Base-by-base conservation (phyloP, 2,113 vertebrate genomes). In the Mobula birostris region DNA sequence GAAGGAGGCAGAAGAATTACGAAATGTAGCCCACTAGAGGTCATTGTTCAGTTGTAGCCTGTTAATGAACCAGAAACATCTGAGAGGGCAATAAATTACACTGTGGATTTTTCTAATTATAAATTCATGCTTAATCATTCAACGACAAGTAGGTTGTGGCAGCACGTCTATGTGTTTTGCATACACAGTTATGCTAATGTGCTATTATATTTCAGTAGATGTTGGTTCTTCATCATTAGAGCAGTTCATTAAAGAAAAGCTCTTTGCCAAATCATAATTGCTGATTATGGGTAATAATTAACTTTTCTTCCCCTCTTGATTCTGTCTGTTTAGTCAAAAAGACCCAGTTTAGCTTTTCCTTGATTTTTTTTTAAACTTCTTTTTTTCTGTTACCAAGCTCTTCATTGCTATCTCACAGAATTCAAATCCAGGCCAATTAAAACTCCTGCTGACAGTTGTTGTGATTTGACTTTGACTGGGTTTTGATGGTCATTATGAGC, bases 101-200 rank as follows among this genome's bases (percentile, higher is more conserved):
- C 95, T 96, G 96, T 97, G 96, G 96, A 96, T 97, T 97, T 97
- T 96, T 97, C 97, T 98, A 98, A 98, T 99, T 99, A 98, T 98
- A 97, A 97, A 99, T 99, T 99, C 98, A 95, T 97, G 95, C 97
- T 98, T 98, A 98, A 99, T 99, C 98, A 97, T 97, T 99, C 98
- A 98, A 96, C 98, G 98, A 98, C 98, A 98, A 96, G 97, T 96
- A 96, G 96, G 97, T 96, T 95, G 95, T 96, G 96, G 96, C 97
- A 96, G 95, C 95, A 29, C 95, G 96, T 96, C 96, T 96, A 95
- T 96, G 96, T 96, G 96, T 95, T 97, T 97, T 97, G 96, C 97
- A 97, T 97, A 96, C 96, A 95, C 96, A 96, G 96, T 97, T 98
- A 98, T 98, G 97, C 97, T 98, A 97, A 98, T 98, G 95, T 96